These are phyloP conservation scores for Dendrolimus kikuchii DNA, from an alignment of 1,140 invertebrate genomes.

Conservation along the genomic window DNA sequence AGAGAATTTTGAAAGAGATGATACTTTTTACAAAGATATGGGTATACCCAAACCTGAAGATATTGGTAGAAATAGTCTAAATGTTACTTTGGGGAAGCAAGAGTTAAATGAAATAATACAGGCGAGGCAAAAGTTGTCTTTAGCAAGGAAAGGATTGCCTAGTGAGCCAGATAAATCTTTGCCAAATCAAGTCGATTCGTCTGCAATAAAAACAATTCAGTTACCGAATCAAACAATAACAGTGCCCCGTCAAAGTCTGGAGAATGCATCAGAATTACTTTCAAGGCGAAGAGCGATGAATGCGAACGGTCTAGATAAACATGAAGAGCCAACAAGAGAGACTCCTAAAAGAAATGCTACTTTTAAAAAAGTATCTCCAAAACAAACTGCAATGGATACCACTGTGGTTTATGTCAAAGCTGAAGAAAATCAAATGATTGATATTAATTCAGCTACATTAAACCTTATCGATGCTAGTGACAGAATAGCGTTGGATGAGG, in stretches of 20 bases:
- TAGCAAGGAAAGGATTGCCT: conserved; percentile 53
- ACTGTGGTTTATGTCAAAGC: conserved; percentile 52
- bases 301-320: conserved; percentile 31
- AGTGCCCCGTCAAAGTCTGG: conserved; percentile 52
- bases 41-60: conserved; percentile 36
- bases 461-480: conserved; percentile 51
- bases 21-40: conserved; percentile 61
- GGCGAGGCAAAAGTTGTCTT: conserved; percentile 55
- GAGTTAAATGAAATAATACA: conserved; percentile 66
- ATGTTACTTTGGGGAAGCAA: conserved; percentile 59
- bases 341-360: conserved; percentile 62
- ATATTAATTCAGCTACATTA: conserved; percentile 60
- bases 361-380: conserved; percentile 59
- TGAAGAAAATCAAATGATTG: conserved; percentile 54
- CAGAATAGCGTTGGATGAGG: conserved; percentile 38
- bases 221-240: conserved; percentile 58
- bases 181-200: conserved; percentile 34
- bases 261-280: conserved; percentile 54
- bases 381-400: conserved; percentile 37
- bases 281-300: conserved; percentile 46
- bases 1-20: conserved; percentile 58
- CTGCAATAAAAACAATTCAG: conserved; percentile 52
- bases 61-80: conserved; percentile 49
- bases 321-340: conserved; percentile 41
- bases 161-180: conserved; percentile 37